A percentile compares a stretch with the other conserved stretches of the same genome.
phyloP scores from a whole-genome alignment of 1,140 invertebrate genomes.

The Lasaia peninsularis region DNA sequence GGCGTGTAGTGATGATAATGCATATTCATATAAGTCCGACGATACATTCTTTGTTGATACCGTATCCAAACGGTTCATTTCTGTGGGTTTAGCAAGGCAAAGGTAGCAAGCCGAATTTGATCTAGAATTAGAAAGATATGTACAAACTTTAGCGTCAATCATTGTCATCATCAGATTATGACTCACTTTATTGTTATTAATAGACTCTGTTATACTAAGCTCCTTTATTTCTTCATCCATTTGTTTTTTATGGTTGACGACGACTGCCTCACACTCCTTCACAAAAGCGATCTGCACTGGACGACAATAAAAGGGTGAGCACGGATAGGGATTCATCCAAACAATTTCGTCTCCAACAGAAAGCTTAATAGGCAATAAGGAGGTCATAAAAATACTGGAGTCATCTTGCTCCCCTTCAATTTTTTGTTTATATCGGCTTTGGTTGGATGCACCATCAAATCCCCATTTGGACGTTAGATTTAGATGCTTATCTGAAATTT shows the following conservation, averaged over 20 bases:
- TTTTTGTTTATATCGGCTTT: slow-evolving; percentile 13
- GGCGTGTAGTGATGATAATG: slow-evolving; percentile 31
- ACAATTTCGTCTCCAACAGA: background rate
- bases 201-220: background rate
- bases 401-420: slow-evolving; percentile 7
- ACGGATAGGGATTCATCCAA: slow-evolving; percentile 1
- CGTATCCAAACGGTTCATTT: slow-evolving; percentile 15
- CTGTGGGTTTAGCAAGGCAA: slow-evolving; percentile 17
- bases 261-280: too few species aligned
- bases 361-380: background rate
- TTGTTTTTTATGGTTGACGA: background rate
- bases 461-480: slow-evolving; percentile 2
- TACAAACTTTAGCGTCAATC: slow-evolving; percentile 23
- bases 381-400: slow-evolving; percentile 12
- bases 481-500: background rate
- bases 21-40: slow-evolving; percentile 18
- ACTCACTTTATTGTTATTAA: slow-evolving; percentile 12
- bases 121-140: slow-evolving; percentile 15
- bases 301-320: too few species aligned
- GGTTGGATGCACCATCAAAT: slow-evolving; percentile 7
- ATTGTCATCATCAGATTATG: slow-evolving; percentile 21
- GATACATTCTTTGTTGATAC: slow-evolving; percentile 14
- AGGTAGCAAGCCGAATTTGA: slow-evolving; percentile 11
- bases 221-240: background rate
- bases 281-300: too few species aligned